Evolutionary conservation across 2,113 vertebrate genomes (phyloP).

Genomic region (Sterna hirundo): DNA sequence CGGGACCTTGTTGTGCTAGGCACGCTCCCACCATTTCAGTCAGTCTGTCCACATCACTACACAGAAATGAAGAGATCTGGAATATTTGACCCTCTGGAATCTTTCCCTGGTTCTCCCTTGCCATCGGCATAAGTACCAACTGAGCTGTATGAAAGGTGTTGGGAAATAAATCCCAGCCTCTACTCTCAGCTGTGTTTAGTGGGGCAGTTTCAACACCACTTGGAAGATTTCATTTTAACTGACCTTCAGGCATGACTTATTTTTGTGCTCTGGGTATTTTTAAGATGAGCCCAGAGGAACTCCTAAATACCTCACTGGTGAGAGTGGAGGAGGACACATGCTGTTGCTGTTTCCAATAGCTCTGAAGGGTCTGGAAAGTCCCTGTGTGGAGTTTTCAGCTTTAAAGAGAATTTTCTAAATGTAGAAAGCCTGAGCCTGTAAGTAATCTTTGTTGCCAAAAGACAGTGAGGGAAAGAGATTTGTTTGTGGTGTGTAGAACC

Average conservation of each 20-base stretch:
- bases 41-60: not conserved
- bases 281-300: conserved; percentile 37
- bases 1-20: not conserved
- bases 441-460: not conserved
- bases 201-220: not conserved
- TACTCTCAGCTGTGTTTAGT: not conserved
- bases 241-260: conserved; percentile 42
- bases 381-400: not conserved
- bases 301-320: conserved; percentile 49
- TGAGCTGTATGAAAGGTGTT: not conserved
- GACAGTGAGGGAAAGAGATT: not conserved
- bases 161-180: not conserved
- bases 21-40: not conserved
- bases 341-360: conserved; percentile 3
- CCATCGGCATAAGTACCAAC: not conserved
- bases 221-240: conserved; percentile 23
- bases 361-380: conserved; percentile 17
- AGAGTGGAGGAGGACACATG: conserved; percentile 32
- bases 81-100: not conserved
- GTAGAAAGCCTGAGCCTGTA: not conserved
- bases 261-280: conserved; percentile 56
- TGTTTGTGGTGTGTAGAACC: not conserved
- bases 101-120: not conserved
- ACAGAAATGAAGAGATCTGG: not conserved
- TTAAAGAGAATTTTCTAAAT: conserved; percentile 37